These are phyloP conservation scores for Drosophila neonasuta DNA, from an alignment of 2,888 invertebrate genomes.

Conservation along the genomic window DNA sequence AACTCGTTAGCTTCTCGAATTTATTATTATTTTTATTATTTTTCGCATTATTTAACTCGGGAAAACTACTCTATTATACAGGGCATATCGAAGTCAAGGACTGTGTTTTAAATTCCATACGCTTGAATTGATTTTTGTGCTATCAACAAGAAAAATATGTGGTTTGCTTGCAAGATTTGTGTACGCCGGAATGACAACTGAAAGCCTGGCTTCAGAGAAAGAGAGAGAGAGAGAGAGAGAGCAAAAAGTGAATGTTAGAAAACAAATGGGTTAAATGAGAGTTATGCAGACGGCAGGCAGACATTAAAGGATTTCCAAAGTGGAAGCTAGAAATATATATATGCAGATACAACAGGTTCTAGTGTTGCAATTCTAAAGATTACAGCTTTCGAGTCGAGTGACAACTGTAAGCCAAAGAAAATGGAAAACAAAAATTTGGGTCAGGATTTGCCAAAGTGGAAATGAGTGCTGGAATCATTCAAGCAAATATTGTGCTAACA, in stretches of 20 bases:
- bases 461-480: neutral
- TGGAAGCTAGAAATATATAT: neutral
- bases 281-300: conserved; percentile 8
- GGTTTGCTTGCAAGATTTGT: conserved; percentile 39
- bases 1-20: neutral
- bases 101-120: neutral
- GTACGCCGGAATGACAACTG: conserved; percentile 30
- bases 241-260: conserved; percentile 24
- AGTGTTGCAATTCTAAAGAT: neutral
- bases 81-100: conserved; percentile 26
- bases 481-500: neutral
- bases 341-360: conserved; percentile 3
- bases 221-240: neutral
- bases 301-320: conserved; percentile 1
- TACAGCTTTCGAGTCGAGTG: neutral
- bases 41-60: neutral
- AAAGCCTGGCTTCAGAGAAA: conserved; percentile 10
- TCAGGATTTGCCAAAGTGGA: neutral
- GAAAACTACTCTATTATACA: neutral
- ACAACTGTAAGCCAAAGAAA: neutral
- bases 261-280: conserved; percentile 46
- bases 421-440: neutral
- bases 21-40: neutral
- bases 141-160: conserved; percentile 35
- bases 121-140: conserved; percentile 44